Percentiles rank a stretch among this genome's conserved stretches.
Conservation (phyloP, 2,888 invertebrate species). For the Choristoneura rosaceana region DNA sequence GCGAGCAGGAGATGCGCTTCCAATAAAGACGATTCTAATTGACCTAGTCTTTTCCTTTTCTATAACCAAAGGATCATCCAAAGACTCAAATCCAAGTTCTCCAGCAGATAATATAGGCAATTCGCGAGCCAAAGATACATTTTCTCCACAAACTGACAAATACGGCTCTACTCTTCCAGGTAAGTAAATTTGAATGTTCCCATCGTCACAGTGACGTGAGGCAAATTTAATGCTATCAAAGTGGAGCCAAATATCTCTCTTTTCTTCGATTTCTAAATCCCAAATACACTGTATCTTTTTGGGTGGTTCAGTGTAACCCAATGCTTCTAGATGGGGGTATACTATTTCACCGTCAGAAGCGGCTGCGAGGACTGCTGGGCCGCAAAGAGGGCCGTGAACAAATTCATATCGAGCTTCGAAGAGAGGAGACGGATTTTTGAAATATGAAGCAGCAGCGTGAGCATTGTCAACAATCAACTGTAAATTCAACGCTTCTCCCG, state of each 20-base stretch:
- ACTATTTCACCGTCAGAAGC: conserved; percentile 94
- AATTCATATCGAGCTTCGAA: conserved; percentile 96
- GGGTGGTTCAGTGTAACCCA: conserved; percentile 89
- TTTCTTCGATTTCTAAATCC: conserved; percentile 92
- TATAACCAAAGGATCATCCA: conserved; percentile 82
- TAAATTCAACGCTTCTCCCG: conserved; percentile 92
- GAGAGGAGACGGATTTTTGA: conserved; percentile 93
- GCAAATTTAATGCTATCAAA: conserved; percentile 95
- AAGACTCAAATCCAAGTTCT: conserved; percentile 88
- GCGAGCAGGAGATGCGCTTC: conserved; percentile 91
- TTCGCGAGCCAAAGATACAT: conserved; percentile 92
- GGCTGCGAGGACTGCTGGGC: conserved; percentile 92
- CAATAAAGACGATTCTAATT: conserved; percentile 89
- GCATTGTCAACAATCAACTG: conserved; percentile 93
- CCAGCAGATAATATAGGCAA: conserved; percentile 92
- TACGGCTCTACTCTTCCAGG: conserved; percentile 90
- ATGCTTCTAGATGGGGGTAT: conserved; percentile 93
- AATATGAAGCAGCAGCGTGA: conserved; percentile 94
- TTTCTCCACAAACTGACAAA: conserved; percentile 93
- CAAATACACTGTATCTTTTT: conserved; percentile 91
- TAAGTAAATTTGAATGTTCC: conserved; percentile 92
- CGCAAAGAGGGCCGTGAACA: conserved; percentile 95
- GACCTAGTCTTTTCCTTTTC: conserved; percentile 87
- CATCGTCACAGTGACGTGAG: conserved; percentile 94
- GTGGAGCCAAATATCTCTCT: conserved; percentile 94